Evolutionary conservation across 2,113 vertebrate genomes (phyloP), one percentile per base, ranked within the genome.

Genomic region (Conger conger): DNA sequence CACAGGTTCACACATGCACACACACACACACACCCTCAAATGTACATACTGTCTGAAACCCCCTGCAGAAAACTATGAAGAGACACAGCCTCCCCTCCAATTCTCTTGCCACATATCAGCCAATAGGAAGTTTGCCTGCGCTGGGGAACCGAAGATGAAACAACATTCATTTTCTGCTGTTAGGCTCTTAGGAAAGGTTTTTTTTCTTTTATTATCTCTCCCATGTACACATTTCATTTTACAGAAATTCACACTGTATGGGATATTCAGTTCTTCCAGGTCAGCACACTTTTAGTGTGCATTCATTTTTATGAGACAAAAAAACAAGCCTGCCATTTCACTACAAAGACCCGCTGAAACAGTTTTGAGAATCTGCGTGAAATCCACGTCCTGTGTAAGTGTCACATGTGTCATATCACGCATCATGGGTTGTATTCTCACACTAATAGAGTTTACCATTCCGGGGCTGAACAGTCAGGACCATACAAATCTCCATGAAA

Each of bases 1-100:
- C 68, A 87, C 86, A 53, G 40, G 2, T 37, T 50, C 76, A 80
- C 16, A 33, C 3, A 4, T 57, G 83, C 73, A 33, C 81, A 73
- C n/a, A 33, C n/a, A 82, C 53, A 82, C 81, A 37, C 0, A 60
- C 81, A 60, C 0, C 23, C 16, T 35, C 80, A 36, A 3, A 81
- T 50, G 42, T n/a, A 57, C 37, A 6, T n/a, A 60, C 35, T 35
- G 30, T 35, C 81, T 18, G 11, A 73, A 73, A 73, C 68, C 27
- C 68, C 68, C 60, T 33, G n/a, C 68, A 73, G 68, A n/a, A 73
- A 73, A 73, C 68, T 73, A 33, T 7, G 4, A 73, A 73, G 68
- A 33, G 68, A 73, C 68, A 73, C 5, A 73, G n/a, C 9, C 15
- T 33, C 68, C 68, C 27, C n/a, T 33, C 68, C 68, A 73, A 73